Base-by-base conservation (phyloP, 2,888 invertebrate genomes). In the Lepidocyrtoides sp. region DNA sequence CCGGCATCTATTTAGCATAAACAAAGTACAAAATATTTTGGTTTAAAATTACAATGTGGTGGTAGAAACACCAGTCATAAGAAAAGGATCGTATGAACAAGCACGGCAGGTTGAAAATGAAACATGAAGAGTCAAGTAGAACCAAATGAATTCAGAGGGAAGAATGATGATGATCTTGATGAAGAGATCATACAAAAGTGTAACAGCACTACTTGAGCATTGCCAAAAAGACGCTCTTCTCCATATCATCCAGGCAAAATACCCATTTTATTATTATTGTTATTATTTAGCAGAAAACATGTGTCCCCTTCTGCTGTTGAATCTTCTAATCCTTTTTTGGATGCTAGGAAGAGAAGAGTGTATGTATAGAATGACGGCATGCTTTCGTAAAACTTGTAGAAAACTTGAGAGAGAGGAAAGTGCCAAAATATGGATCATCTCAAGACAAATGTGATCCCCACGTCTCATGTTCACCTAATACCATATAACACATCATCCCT, bases 351-450 rank as follows among this genome's bases (percentile, higher is more conserved):
- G n/a, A 12, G 4, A 72, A 12, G 12, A 4, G 41, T n/a, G 36
- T 17, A 41, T 12, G 17, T 3, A 7, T 36, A 12, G 12, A 5
- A 48, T 29, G 57, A 29, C 32, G 10, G 14, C 14, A 26, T 63
- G 10, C 63, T 10, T 26, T 20, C n/a, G n/a, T n/a, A 20, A 72
- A n/a, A 41, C 41, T 20, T 41, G 20, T 41, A 41, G 2, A 41
- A 0, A 23, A 79, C 23, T 48, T 17, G 75, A 63, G 60, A 77
- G 60, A 87, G 77, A 63, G 85, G 41, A 77, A 77, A 54, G 66
- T 87, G 86, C 86, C 86, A 87, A 87, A 87, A 87, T 87, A 77
- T 77, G 86, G 86, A 87, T 87, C 77, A 87, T n/a, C 44, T 32
- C 44, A 60, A 87, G 86, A 87, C 86, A 87, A 87, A 87, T 87